Evolutionary conservation across 2,113 vertebrate genomes (phyloP).

Genomic region (Shinisaurus crocodilurus): DNA sequence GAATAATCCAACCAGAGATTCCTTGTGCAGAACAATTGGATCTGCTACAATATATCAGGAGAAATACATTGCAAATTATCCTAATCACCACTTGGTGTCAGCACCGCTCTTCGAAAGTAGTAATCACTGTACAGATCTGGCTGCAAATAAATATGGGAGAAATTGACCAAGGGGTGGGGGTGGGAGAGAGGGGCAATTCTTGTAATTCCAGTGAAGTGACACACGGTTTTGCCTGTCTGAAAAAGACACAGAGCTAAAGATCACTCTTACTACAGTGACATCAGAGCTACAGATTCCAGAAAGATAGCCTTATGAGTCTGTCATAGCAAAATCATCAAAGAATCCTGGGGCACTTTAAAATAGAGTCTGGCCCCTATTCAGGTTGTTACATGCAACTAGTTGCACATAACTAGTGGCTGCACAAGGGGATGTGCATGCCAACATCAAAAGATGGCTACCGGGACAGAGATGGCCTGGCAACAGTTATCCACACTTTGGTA

Average conservation of each 20-base stretch:
- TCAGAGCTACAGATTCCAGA: neutral
- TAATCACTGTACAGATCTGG: rapidly evolving
- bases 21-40: neutral
- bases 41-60: neutral
- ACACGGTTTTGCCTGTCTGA: neutral
- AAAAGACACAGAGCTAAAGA: neutral
- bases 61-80: neutral
- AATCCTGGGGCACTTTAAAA: neutral
- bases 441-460: too few species aligned
- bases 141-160: rapidly evolving
- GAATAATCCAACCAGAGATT: neutral
- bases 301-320: neutral
- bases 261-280: neutral
- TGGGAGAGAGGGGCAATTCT: neutral
- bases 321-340: neutral
- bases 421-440: neutral
- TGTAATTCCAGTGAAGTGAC: too few species aligned
- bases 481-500: too few species aligned
- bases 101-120: neutral
- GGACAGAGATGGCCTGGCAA: too few species aligned
- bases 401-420: neutral
- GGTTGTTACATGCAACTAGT: neutral
- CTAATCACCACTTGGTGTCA: slow-evolving; percentile 47
- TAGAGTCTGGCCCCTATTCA: neutral
- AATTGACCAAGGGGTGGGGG: rapidly evolving